Evolutionary conservation across 2,888 invertebrate genomes (phyloP), one percentile per base, ranked within the genome.

Genomic region (Synanthedon vespiformis): DNA sequence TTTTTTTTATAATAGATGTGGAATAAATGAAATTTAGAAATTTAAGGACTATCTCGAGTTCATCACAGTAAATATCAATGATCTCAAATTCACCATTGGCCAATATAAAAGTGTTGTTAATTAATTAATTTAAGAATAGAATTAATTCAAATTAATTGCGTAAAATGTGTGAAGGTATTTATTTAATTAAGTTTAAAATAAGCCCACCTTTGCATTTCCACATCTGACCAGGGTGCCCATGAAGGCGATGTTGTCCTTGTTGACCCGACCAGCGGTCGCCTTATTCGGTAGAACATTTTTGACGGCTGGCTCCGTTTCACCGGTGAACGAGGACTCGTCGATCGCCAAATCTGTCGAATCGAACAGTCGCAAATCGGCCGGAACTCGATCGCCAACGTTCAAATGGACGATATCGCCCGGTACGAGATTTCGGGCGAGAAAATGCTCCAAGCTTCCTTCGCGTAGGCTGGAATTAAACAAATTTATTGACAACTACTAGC

Each of bases 301-400:
- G 44, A 88, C 88, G 0, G 95, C 93, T 13, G 99, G 98, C 72
- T 98, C 97, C 0, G 98, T 98, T 86, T 99, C 99, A 0, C 99
- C 99, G 0, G 99, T 99, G 77, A 99, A 98, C 61, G 97, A 97
- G 52, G 98, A 98, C 85, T 99, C 99, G 79, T 99, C 99, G 50
- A 99, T 94, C 3, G 95, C 93, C 58, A 99, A 88, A 82, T 98
- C 98, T 12, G 93, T 92, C 0, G 96, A 92, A 76, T 98, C 97
- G 76, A 94, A 94, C n/a, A 99, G 89, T 40, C 99, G 89, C 40
- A 99, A 85, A 87, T 99, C 99, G 1, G 99, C 99, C 5, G 99
- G 99, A 48, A 99, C 97, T 52, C 98, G 89, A 81, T 99, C 99
- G 11, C 99, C 99, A 41, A 98, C 93, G 79, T 94, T 94, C 52